Evolutionary conservation across 2,888 invertebrate species (phyloP), one percentile per base, ranked within the genome.

Genomic region (Flabesymbios commensalis): DNA sequence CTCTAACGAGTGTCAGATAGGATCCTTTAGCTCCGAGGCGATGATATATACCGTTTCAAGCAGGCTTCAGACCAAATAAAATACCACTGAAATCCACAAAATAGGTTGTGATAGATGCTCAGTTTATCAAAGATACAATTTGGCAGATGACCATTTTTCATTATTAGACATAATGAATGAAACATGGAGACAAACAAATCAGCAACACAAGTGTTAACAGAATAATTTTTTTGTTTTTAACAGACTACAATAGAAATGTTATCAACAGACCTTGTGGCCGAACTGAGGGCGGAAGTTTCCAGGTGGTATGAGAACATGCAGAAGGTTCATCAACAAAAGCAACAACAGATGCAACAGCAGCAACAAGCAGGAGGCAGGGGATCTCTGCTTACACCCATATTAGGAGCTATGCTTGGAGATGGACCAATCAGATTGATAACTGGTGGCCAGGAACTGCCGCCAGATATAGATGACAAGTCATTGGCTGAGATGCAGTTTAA

Each of bases 401-500:
- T 88, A 57, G 90, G 87, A 19, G 87, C 91, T 2, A 83, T 92
- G 31, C 83, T 92, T 0, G 90, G 89, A 1, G 92, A 93, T 74
- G 93, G 92, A 0, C 92, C 93, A 0, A 88, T 95, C 55, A 86
- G 95, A 47, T 93, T 95, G 87, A 94, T 95, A 68, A 94, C 94
- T 0, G 81, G 83, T 65, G 95, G 95, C 0, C 94, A 95, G 81
- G 96, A 96, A 79, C 84, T 96, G 5, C 92, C 92, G 0, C 90
- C 92, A 2, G 95, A 96, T 74, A 91, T 91, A 73, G 95, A 96
- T 79, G 95, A 95, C 78, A 90, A 94, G 72, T 91, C 91, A 1
- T 84, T 95, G 1, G 90, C 89, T 41, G 95, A 95, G 32, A 90
- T 94, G 86, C 93, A 94, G 26, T 93, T 95, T 78, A 96, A 95